Conservation (phyloP, 2,797 vertebrate species). For the Holocentrus rufus region DNA sequence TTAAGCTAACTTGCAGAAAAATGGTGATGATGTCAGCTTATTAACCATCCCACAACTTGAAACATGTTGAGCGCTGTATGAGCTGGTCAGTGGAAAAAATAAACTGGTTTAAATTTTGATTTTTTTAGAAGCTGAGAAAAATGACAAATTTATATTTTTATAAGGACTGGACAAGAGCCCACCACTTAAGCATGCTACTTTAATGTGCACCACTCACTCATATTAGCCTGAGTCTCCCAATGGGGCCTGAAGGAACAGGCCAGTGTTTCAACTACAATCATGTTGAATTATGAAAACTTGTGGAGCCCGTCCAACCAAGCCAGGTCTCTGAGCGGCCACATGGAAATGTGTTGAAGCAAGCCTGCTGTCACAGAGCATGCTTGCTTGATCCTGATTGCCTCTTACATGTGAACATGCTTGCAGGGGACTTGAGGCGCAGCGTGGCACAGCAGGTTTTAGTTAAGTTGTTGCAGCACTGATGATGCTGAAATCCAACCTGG, state of each 20-base stretch:
- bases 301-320: slow-evolving; percentile 21
- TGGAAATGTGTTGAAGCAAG: slow-evolving; percentile 49
- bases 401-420: slow-evolving; percentile 31
- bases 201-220: slow-evolving; percentile 29
- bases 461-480: slow-evolving; percentile 16
- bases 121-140: slow-evolving; percentile 35
- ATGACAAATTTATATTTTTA: slow-evolving; percentile 41
- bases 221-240: slow-evolving; percentile 37
- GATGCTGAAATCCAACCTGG: slow-evolving; percentile 17
- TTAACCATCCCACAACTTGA: slow-evolving; percentile 34
- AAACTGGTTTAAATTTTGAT: not conserved
- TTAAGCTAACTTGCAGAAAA: slow-evolving; percentile 20
- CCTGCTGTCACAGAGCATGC: slow-evolving; percentile 25
- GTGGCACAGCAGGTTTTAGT: slow-evolving; percentile 35
- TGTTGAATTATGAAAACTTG: slow-evolving; percentile 39
- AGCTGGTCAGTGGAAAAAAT: slow-evolving; percentile 36
- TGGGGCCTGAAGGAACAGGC: slow-evolving; percentile 30
- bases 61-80: slow-evolving; percentile 27
- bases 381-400: slow-evolving; percentile 27
- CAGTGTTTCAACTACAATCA: slow-evolving; percentile 44
- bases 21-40: slow-evolving; percentile 50
- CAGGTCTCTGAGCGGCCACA: slow-evolving; percentile 39
- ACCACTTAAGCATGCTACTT: slow-evolving; percentile 23
- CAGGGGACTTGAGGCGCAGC: not conserved
- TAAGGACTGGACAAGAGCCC: slow-evolving; percentile 7